Conservation (phyloP, 2,113 vertebrate genomes). For the Melospiza georgiana region DNA sequence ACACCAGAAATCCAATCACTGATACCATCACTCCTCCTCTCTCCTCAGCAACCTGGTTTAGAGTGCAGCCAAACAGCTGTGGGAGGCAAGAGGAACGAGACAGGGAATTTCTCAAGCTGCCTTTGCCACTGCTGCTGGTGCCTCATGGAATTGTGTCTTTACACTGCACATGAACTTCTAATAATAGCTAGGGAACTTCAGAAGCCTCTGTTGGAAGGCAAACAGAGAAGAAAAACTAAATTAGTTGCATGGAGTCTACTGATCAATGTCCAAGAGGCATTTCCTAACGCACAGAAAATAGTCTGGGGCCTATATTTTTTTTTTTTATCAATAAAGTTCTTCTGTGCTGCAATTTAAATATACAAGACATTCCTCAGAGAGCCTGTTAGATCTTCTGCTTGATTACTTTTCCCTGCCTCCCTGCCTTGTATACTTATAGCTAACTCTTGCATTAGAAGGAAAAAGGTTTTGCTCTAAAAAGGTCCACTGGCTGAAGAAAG, state of each 20-base stretch:
- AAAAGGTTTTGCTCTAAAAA: neutral
- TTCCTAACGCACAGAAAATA: conserved; percentile 2
- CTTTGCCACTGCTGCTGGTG: neutral
- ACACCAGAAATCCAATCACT: neutral
- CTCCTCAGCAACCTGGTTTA: neutral
- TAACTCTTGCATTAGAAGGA: neutral
- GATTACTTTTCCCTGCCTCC: neutral
- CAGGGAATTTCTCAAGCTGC: neutral
- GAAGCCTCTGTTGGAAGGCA: neutral
- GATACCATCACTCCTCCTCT: neutral
- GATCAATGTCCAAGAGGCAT: neutral
- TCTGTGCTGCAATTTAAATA: neutral
- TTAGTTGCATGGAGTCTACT: neutral
- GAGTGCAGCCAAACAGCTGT: neutral
- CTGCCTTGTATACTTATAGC: neutral
- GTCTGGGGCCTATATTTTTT: neutral
- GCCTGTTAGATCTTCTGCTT: neutral
- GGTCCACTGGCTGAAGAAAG: neutral
- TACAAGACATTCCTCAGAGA: neutral
- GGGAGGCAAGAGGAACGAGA: neutral
- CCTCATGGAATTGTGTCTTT: neutral
- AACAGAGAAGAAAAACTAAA: neutral
- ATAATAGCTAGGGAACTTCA: neutral
- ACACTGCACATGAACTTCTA: neutral
- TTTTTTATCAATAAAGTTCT: neutral